Evolutionary conservation across 2,113 vertebrate genomes (phyloP), one percentile per base, ranked within the genome.

Genomic region (Tympanuchus pallidicinctus): DNA sequence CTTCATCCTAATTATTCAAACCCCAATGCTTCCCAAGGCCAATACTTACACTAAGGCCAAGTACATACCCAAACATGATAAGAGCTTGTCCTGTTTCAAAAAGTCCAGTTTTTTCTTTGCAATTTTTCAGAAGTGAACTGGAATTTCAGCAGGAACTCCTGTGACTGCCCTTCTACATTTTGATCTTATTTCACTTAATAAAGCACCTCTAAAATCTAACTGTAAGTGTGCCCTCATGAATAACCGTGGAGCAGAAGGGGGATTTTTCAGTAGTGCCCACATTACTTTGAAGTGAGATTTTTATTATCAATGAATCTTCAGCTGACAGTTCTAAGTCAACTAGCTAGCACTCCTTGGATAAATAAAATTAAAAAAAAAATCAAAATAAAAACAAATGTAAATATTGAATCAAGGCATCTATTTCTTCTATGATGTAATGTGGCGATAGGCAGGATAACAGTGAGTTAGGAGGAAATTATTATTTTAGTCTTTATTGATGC

Each of bases 401-500:
- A 82, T 75, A 72, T 43, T 61, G 36, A 61, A 42, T 30, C 38
- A 54, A 59, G 70, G 71, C 38, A 93, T 42, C 9, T 48, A 2
- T 72, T 89, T 76, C 40, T 88, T 66, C 27, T 40, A 61, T 10
- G 24, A 66, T 30, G 30, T 18, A 80, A 14, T 10, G 38, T n/a
- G 36, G 80, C n/a, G 75, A 90, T 72, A 75, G 43, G 43, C n/a
- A 88, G 45, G 67, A 34, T 47, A 86, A 82, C 89, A 91, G 30
- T 47, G 34, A 89, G 63, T 90, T 86, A 75, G 48, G 57, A 93
- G 77, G 48, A 40, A 74, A 97, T 75, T 95, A 93, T 84, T 82
- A 73, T 56, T 81, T 60, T 77, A 83, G 36, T 64, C 22, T 98
- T 98, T 98, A 97, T 97, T 97, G 90, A 96, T 91, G 87, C 81